These are phyloP conservation scores for Zosterops borbonicus DNA, from an alignment of 2,113 vertebrate species.

Conservation along the genomic window DNA sequence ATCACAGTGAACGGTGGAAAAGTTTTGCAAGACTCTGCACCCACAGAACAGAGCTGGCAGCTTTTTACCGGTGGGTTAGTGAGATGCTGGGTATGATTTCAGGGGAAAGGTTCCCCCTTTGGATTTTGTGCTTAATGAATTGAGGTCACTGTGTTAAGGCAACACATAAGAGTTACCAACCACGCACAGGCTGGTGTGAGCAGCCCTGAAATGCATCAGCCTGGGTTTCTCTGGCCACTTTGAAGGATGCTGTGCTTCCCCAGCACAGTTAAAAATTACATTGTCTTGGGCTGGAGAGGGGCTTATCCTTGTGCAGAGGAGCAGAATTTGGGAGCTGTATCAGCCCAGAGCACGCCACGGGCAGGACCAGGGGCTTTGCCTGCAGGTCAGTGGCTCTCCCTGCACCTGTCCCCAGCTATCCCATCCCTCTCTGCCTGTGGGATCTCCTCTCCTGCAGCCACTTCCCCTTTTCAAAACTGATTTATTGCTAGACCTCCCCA, in stretches of 20 bases:
- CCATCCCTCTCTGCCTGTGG: not conserved
- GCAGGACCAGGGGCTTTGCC: not conserved
- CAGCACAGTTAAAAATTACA: rapidly evolving
- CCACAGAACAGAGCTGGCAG: not conserved
- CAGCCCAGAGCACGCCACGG: not conserved
- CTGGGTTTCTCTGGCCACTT: not conserved
- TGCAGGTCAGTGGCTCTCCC: rapidly evolving
- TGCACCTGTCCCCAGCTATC: not conserved
- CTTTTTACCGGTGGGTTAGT: not conserved
- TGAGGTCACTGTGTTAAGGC: not conserved
- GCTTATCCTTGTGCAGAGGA: not conserved
- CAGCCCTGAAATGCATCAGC: not conserved
- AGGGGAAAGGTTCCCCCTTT: not conserved
- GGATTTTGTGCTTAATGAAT: not conserved
- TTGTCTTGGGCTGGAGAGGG: not conserved
- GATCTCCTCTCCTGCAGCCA: not conserved
- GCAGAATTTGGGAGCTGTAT: not conserved
- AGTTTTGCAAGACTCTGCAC: not conserved
- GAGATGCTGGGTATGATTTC: not conserved
- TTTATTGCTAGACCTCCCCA: not conserved
- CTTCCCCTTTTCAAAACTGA: not conserved
- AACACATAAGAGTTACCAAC: rapidly evolving
- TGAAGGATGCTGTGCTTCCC: not conserved
- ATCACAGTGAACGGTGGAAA: not conserved
- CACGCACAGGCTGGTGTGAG: rapidly evolving